Base-by-base conservation (phyloP, 2,888 invertebrate species). In the Anodontia alba region DNA sequence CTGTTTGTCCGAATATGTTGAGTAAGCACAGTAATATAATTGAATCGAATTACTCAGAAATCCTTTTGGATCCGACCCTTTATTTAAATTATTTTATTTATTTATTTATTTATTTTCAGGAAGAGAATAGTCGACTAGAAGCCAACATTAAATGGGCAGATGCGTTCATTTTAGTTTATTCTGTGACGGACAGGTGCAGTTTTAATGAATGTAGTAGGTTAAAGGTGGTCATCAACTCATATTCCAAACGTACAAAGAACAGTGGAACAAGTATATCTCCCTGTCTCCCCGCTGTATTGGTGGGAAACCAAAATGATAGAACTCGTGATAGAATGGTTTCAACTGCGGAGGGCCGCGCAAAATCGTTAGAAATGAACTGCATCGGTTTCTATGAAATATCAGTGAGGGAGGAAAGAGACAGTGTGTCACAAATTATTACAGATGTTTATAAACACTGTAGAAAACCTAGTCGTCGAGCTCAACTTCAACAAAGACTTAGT, bases 111-210 rank as follows among this genome's bases (percentile, higher is more conserved):
- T 51, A 54, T 15, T 82, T 84, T n/a, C 85, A 92, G 90, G 91
- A 88, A 33, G 93, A 91, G 73, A 87, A 89, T 77, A 88, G 87
- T 38, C 87, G 88, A 57, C 94, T 97, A 87, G 97, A 98, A 94
- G 96, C 96, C 78, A 97, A 97, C 93, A 97, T 98, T 78, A 96
- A 97, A 79, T 98, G 97, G 97, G 98, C 98, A 0, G 98, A 98
- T 93, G 97, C 97, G 26, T 97, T 97, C 93, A 96, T 98, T 74
- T 95, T 98, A 72, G 96, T 98, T 95, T 98, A 98, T 93, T 97
- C 97, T 0, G 97, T 98, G 46, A 97, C 97, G 0, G 98, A 98
- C 94, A 97, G 97, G 94, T 97, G 97, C 92, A 97, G 97, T 77
- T 98, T 98, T 79, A 91, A 91, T 68, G 93, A 93, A 73, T 92